phyloP scores from a whole-genome alignment of 1,140 invertebrate genomes.

The Ganaspis sp. region DNA sequence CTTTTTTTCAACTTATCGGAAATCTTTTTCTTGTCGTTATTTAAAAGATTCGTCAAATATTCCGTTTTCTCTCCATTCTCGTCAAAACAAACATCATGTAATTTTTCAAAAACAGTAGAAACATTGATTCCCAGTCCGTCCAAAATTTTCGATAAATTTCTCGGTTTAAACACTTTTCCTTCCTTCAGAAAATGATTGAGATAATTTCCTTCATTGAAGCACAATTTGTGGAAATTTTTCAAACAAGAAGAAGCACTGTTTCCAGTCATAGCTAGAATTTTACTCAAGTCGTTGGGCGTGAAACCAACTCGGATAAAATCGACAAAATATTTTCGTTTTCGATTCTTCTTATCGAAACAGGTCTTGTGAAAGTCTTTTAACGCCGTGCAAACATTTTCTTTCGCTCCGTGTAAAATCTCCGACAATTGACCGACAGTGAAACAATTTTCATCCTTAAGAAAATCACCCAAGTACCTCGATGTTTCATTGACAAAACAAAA shows the following conservation, averaged over 20 bases:
- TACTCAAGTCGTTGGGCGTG: background rate
- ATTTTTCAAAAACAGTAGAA: constrained; percentile 59
- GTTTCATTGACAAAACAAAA: constrained; percentile 58
- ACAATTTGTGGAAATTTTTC: background rate
- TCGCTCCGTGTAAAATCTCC: constrained; percentile 56
- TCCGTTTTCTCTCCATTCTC: constrained; percentile 57
- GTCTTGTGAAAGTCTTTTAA: constrained; percentile 61
- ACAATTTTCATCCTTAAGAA: constrained; percentile 49
- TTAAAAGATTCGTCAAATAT: constrained; percentile 61
- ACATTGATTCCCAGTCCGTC: constrained; percentile 51
- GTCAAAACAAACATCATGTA: constrained; percentile 64
- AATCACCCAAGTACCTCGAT: constrained; percentile 54
- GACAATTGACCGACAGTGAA: constrained; percentile 39
- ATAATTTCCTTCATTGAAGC: background rate
- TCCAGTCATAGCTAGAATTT: background rate
- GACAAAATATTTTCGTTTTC: background rate
- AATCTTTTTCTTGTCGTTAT: background rate
- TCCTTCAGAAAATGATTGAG: constrained; percentile 51
- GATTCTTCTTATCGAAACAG: constrained; percentile 43
- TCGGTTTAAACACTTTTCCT: constrained; percentile 53
- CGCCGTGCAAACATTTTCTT: constrained; percentile 56
- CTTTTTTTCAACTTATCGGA: background rate
- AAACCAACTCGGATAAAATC: background rate
- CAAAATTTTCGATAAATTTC: constrained; percentile 56
- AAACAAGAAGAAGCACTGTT: background rate